These are phyloP conservation scores for Agapornis canus DNA, from an alignment of 2,797 vertebrate genomes.

Conservation along the genomic window DNA sequence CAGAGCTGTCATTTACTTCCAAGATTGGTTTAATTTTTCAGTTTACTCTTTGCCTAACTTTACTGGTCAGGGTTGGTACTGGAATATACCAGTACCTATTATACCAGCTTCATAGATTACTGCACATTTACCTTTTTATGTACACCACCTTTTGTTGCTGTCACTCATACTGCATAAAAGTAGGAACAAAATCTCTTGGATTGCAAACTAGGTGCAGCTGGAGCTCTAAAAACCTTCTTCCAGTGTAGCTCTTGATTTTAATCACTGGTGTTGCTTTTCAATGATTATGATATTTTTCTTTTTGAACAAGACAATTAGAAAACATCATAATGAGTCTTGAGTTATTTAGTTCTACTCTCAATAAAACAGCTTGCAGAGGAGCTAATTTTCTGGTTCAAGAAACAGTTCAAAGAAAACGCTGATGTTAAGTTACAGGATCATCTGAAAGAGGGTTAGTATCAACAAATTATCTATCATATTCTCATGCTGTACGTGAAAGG, in stretches of 20 bases:
- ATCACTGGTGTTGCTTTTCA: conserved; percentile 36
- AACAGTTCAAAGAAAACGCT: conserved; percentile 11
- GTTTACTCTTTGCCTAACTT: conserved; percentile 69
- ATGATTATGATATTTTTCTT: neutral
- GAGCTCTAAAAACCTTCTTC: conserved; percentile 56
- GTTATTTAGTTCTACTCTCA: conserved; percentile 16
- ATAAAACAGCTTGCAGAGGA: neutral
- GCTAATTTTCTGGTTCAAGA: conserved; percentile 5
- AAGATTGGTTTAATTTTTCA: conserved; percentile 57
- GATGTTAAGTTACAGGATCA: neutral
- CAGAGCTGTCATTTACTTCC: conserved; percentile 67
- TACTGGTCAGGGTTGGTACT: conserved; percentile 45
- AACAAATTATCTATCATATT: conserved; percentile 29
- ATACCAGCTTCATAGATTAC: conserved; percentile 22
- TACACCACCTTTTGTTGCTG: neutral
- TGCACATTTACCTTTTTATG: neutral
- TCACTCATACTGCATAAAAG: conserved; percentile 32
- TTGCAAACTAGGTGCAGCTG: conserved; percentile 62
- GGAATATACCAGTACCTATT: conserved; percentile 51
- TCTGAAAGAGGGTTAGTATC: conserved; percentile 37
- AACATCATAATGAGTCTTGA: conserved; percentile 37
- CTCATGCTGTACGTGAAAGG: neutral
- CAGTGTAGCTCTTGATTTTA: conserved; percentile 64
- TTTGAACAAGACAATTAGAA: conserved; percentile 49
- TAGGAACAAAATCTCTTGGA: conserved; percentile 46